Evolutionary conservation across 2,113 vertebrate genomes (phyloP), one percentile per base, ranked within the genome.

Genomic region (Condylura cristata): DNA sequence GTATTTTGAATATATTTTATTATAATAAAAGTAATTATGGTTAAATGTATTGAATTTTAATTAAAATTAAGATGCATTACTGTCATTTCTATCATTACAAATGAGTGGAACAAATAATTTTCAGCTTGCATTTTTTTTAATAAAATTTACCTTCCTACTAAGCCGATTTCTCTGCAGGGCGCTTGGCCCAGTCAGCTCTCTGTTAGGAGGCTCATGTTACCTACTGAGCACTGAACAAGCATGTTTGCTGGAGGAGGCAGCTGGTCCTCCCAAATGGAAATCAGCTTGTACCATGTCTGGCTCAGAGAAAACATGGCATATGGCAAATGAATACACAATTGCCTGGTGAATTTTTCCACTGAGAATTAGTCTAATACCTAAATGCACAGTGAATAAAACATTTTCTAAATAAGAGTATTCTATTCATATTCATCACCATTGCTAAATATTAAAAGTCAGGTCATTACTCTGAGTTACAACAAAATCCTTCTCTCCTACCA

Each of bases 301-400:
- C 93, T 96, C n/a, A 20, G 37, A 78, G 46, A 93, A 82, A 92
- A 88, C 0, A 0, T 88, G 48, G 63, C 96, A 96, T 95, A 95
- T 95, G 95, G 89, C 83, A 78, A 93, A 95, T 76, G 79, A 97
- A 96, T 84, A 89, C 82, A 95, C 91, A 96, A 85, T 81, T 93
- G 81, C 58, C 58, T 95, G 32, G 56, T 89, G 65, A 89, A 91
- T 90, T 85, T 94, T 94, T 96, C 86, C 72, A 90, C 41, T 0
- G 2, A 92, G 86, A 96, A 95, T 92, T 96, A 81, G 78, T 89
- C 81, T 89, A 84, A 92, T 93, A 76, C 46, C 68, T 90, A 90
- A 95, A 89, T 84, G 51, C 60, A 92, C 65, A 88, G 61, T 80
- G 71, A 92, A 89, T 85, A 96, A 97, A 95, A 81, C 41, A 61